These are phyloP conservation scores for Zaprionus camerounensis DNA, from an alignment of 1,140 invertebrate genomes.

Conservation along the genomic window DNA sequence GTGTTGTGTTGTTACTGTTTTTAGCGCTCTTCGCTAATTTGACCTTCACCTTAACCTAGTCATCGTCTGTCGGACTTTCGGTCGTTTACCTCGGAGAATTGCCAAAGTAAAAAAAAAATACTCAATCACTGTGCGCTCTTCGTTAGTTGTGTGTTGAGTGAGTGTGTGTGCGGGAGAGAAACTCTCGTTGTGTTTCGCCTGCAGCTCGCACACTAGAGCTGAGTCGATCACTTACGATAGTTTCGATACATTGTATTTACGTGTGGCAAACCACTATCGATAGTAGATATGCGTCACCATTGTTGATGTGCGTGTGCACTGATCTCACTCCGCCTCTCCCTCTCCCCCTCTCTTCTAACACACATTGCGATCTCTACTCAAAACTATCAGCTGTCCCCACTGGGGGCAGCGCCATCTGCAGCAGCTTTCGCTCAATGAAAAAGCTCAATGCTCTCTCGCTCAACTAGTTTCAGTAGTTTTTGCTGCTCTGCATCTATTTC, in stretches of 20 bases:
- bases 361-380: not conserved
- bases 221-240: too few species aligned
- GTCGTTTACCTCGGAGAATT: slow-evolving; percentile 77
- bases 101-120: slow-evolving; percentile 52
- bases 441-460: slow-evolving; percentile 46
- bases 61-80: slow-evolving; percentile 83
- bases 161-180: not conserved
- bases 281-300: too few species aligned
- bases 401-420: too few species aligned
- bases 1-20: slow-evolving; percentile 53
- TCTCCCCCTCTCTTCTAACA: not conserved
- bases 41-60: slow-evolving; percentile 85
- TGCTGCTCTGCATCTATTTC: too few species aligned
- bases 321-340: not conserved
- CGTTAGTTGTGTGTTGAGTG: slow-evolving; percentile 24
- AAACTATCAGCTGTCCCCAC: not conserved
- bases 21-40: slow-evolving; percentile 72
- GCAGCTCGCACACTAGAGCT: not conserved
- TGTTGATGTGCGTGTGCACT: too few species aligned
- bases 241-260: too few species aligned
- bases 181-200: not conserved
- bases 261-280: too few species aligned
- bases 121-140: slow-evolving; percentile 30
- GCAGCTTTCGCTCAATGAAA: slow-evolving; percentile 36
- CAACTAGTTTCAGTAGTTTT: slow-evolving; percentile 61